These are phyloP conservation scores for Bungarus multicinctus DNA, from an alignment of 2,113 vertebrate genomes.

Conservation along the genomic window DNA sequence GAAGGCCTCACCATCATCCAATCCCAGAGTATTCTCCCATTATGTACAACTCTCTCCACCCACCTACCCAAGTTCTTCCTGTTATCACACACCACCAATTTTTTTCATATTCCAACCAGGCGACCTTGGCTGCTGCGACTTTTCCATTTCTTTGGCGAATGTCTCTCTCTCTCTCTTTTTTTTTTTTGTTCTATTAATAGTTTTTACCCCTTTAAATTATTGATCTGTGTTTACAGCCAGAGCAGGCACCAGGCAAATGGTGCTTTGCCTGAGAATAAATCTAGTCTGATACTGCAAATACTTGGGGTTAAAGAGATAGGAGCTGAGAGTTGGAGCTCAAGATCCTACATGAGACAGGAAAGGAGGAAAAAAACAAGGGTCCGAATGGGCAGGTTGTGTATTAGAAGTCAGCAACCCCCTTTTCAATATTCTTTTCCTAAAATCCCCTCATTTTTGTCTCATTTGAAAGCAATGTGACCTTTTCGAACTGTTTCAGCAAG, in stretches of 20 bases:
- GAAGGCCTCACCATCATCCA: neutral
- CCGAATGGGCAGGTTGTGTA: neutral
- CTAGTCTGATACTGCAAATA: conserved; percentile 7
- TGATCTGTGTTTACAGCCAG: conserved; percentile 47
- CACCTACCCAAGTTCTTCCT: neutral
- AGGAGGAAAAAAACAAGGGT: conserved; percentile 22
- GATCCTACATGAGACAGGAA: neutral
- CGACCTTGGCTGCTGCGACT: conserved; percentile 17
- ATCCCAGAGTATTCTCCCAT: neutral
- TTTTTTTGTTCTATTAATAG: conserved; percentile 38
- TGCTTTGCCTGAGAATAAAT: conserved; percentile 38
- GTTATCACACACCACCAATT: neutral
- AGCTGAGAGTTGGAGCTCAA: neutral
- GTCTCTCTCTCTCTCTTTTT: too few relatives aligned
- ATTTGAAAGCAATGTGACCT: neutral
- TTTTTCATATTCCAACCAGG: conserved; percentile 9
- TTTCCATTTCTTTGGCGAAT: neutral
- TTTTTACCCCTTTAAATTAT: conserved; percentile 53
- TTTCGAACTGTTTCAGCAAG: neutral
- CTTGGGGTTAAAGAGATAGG: neutral
- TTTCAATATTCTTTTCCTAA: neutral
- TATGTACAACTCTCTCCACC: neutral
- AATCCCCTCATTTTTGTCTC: neutral
- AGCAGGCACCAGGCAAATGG: conserved; percentile 27
- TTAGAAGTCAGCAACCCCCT: neutral